Base-by-base conservation (phyloP, 2,797 vertebrate species). In the Lemur catta region DNA sequence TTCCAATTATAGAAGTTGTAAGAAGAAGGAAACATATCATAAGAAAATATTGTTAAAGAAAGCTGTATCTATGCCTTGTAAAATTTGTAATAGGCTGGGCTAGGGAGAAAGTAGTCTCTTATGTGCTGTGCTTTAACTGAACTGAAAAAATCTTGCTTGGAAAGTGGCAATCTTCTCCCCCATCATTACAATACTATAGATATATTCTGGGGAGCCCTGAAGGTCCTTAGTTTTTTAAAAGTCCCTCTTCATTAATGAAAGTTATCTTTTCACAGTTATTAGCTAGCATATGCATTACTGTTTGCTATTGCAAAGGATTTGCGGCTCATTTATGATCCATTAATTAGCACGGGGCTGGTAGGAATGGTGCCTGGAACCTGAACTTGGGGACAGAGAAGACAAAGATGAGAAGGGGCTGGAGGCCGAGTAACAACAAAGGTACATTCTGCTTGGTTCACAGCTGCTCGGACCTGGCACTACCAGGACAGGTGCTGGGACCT, bases 181-280 rank as follows among this genome's bases (percentile, higher is more conserved):
- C 38, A 20, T 84, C 57, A 26, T 85, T n/a, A 80, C 2, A 6
- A 48, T 59, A 43, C n/a, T 55, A 4, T 17, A 48, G 6, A n/a
- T 85, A 71, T 55, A 90, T 69, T 93, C 57, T 55, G 24, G n/a
- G 33, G 57, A 41, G 2, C 24, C 61, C 38, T 17, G 30, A 76
- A 84, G 52, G 6, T 30, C 85, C 28, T 94, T 86, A 63, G 46
- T 12, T 94, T 89, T 79, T 30, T 93, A 55, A 91, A 88, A 88
- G 26, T 46, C 71, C 20, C 43, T 81, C 30, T 75, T 92, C 11
- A 48, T 35, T 79, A 61, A 28, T 75, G 50, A 86, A 89, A 59
- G 15, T 30, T 57, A 57, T 80, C 48, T n/a, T 94, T 46, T 84
- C 69, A 50, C 52, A 89, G 12, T 78, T 90, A 26, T 74, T 91